A percentile compares a stretch with the other conserved stretches of the same genome.
Evolutionary conservation across 1,140 invertebrate species (phyloP).

Genomic region (Linepithema humile): DNA sequence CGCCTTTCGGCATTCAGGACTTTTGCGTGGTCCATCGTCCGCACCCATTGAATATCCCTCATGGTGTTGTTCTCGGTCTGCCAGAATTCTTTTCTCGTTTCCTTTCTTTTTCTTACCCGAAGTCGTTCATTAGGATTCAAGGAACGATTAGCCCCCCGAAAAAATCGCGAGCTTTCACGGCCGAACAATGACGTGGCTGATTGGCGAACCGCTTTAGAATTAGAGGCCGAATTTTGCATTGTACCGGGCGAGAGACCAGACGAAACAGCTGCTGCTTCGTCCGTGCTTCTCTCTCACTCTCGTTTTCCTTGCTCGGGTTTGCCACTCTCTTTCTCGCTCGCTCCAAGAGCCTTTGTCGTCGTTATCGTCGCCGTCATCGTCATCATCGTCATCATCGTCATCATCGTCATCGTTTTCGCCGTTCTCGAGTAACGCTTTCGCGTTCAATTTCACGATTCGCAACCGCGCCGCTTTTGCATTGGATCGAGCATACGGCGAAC

Average conservation of each 20-base stretch:
- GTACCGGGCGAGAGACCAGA: constrained; percentile 61
- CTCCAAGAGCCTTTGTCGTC: not conserved
- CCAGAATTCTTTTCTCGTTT: constrained; percentile 27
- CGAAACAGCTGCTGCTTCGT: constrained; percentile 72
- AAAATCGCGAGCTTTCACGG: constrained; percentile 71
- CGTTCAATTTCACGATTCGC: constrained; percentile 39
- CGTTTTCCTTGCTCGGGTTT: constrained; percentile 30
- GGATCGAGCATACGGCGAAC: not conserved
- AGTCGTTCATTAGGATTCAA: constrained; percentile 70
- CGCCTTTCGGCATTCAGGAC: not conserved
- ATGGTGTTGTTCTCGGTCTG: not conserved
- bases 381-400: not conserved
- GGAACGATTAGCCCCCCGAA: constrained; percentile 65
- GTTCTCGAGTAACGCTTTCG: constrained; percentile 50
- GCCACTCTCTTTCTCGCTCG: not conserved
- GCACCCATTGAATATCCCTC: constrained; percentile 16
- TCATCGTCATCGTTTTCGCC: constrained; percentile 31
- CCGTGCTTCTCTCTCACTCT: constrained; percentile 28
- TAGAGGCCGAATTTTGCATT: constrained; percentile 74
- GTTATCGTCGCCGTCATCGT: not conserved
- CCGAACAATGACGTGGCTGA: constrained; percentile 76
- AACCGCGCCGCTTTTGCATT: constrained; percentile 24
- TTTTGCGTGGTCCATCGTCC: not conserved
- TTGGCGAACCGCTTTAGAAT: constrained; percentile 77
- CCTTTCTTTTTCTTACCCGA: constrained; percentile 5